Evolutionary conservation across 2,113 vertebrate species (phyloP).

Genomic region (Sinocyclocheilus maitianheensis): DNA sequence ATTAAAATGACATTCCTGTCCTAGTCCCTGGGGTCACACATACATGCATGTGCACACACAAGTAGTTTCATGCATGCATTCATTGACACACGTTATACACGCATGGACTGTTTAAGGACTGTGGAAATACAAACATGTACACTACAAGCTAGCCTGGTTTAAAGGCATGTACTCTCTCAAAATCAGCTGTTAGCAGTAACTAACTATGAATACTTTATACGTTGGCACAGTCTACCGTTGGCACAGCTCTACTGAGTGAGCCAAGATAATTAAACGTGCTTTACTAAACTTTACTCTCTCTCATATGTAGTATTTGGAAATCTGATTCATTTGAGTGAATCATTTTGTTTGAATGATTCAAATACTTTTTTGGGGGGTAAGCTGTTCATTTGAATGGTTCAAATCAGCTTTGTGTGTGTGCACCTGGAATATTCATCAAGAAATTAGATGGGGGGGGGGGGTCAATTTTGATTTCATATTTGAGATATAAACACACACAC

Average conservation of each 20-base stretch:
- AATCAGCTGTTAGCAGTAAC: constrained; percentile 11
- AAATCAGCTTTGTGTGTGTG: too few relatives aligned
- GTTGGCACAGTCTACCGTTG: neutral
- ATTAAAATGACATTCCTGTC: constrained; percentile 45
- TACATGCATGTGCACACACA: constrained; percentile 42
- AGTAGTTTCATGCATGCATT: constrained; percentile 33
- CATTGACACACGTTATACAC: constrained; percentile 34
- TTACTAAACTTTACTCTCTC: neutral
- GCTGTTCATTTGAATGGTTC: too few relatives aligned
- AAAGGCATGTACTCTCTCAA: neutral
- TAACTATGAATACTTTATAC: neutral
- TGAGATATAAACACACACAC: too few relatives aligned
- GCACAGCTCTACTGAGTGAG: neutral
- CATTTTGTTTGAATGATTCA: neutral
- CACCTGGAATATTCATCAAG: neutral
- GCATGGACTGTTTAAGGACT: constrained; percentile 28
- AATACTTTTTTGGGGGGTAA: neutral
- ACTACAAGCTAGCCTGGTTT: neutral
- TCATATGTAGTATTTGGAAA: neutral
- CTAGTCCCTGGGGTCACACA: constrained; percentile 38
- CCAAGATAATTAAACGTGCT: neutral
- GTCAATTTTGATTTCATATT: neutral
- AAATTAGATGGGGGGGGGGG: neutral
- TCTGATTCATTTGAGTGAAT: neutral
- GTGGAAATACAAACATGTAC: neutral